phyloP scores from a whole-genome alignment of 92 coral and sea anemone species.

The Scolanthus callimorphus region DNA sequence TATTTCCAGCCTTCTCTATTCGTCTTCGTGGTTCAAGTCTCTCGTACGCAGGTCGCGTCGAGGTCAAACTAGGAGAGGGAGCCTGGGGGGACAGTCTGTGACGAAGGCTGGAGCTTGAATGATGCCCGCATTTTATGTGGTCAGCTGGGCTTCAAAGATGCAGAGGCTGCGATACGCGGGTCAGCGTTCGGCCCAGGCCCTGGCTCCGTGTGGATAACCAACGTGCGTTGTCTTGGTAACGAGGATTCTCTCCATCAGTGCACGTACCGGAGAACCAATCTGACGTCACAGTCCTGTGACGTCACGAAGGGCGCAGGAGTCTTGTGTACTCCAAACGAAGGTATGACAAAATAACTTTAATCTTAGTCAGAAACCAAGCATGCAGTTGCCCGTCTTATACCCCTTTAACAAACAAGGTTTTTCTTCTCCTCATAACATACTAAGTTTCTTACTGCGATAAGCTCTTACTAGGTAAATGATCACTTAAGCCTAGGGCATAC shows the following conservation, averaged over 20 bases:
- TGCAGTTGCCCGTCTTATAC: too few relatives aligned
- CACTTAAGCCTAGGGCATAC: too few relatives aligned
- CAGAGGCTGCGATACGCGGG: not conserved
- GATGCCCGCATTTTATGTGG: not conserved
- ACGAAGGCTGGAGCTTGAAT: not conserved
- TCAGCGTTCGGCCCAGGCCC: not conserved
- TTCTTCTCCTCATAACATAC: too few relatives aligned
- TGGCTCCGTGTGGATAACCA: not conserved
- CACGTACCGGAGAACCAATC: not conserved
- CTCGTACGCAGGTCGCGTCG: not conserved
- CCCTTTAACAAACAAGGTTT: too few relatives aligned
- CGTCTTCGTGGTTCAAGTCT: slow-evolving; percentile 1
- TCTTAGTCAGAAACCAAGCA: too few relatives aligned
- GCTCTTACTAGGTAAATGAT: too few relatives aligned
- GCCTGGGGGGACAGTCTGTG: not conserved
- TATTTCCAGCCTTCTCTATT: not conserved
- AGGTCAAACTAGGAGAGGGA: not conserved
- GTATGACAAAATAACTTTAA: too few relatives aligned
- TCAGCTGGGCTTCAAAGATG: not conserved
- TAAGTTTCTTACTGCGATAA: too few relatives aligned
- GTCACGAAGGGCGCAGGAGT: not conserved
- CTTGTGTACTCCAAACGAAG: not conserved
- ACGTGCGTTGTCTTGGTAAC: not conserved
- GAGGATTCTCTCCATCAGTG: not conserved
- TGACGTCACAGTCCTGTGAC: not conserved